Percentiles rank a stretch among this genome's conserved stretches.
These are phyloP conservation scores for Ctenodactylus gundi DNA, from an alignment of 2,113 vertebrate genomes.

Conservation along the genomic window DNA sequence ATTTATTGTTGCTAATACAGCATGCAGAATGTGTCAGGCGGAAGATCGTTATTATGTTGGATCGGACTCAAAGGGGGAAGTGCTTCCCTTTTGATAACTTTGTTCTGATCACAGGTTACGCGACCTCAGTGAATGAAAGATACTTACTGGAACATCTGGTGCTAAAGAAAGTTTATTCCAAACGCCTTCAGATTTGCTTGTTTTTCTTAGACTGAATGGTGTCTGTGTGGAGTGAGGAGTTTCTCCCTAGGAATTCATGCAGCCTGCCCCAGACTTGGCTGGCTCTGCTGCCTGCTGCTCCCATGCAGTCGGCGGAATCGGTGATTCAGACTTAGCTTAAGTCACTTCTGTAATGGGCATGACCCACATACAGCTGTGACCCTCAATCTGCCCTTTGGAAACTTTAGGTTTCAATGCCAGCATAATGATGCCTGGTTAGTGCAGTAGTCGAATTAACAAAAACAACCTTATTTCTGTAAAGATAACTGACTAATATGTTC, in stretches of 20 bases:
- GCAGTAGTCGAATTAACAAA: not conserved
- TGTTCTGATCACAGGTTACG: not conserved
- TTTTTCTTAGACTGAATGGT: conserved; percentile 48
- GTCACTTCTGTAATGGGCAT: conserved; percentile 58
- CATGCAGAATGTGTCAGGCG: conserved; percentile 27
- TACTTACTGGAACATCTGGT: conserved; percentile 34
- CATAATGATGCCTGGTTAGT: not conserved
- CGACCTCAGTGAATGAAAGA: not conserved
- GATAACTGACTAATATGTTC: not conserved
- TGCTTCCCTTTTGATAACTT: conserved; percentile 64
- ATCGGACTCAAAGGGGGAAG: conserved; percentile 61
- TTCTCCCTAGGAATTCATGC: conserved; percentile 54
- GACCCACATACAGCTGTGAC: conserved; percentile 43
- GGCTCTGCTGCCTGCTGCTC: conserved; percentile 27
- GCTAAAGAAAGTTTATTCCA: conserved; percentile 6
- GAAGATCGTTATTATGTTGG: conserved; percentile 68
- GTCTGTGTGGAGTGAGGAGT: conserved; percentile 60
- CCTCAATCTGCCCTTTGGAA: conserved; percentile 38
- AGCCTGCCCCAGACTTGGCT: conserved; percentile 51
- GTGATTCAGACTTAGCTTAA: conserved; percentile 47
- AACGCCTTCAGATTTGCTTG: conserved; percentile 41
- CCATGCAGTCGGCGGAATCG: conserved; percentile 50
- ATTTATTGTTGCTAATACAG: conserved; percentile 46
- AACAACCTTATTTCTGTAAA: not conserved
- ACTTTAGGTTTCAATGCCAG: not conserved